Evolutionary conservation across 2,113 vertebrate genomes (phyloP).

Genomic region (Archilochus colubris): DNA sequence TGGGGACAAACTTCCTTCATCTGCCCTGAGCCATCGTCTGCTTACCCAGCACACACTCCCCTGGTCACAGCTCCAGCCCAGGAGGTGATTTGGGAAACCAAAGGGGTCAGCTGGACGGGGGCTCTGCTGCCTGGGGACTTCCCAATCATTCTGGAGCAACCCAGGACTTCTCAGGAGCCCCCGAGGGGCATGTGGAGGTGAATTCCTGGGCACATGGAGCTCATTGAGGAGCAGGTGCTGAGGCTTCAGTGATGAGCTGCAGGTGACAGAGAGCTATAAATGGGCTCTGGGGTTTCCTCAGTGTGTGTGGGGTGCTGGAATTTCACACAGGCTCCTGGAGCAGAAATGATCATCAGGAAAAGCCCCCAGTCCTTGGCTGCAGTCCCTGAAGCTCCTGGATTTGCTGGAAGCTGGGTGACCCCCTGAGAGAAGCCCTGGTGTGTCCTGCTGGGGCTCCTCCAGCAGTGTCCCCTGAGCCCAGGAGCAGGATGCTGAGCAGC

Average conservation of each 20-base stretch:
- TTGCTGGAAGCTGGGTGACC: neutral
- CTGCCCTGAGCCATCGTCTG: neutral
- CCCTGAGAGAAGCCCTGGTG: fast-evolving
- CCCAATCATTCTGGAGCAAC: fast-evolving
- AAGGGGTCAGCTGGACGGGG: neutral
- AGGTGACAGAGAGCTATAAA: neutral
- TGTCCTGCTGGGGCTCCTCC: neutral
- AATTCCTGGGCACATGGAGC: neutral
- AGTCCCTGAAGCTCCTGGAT: neutral
- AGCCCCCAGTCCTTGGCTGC: neutral
- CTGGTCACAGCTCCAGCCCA: neutral
- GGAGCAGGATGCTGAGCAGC: neutral
- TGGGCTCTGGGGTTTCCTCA: neutral
- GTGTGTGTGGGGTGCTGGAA: fast-evolving
- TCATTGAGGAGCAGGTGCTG: neutral
- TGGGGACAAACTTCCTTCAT: neutral
- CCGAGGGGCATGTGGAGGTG: fast-evolving
- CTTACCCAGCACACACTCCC: neutral
- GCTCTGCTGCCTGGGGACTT: neutral
- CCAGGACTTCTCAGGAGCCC: neutral
- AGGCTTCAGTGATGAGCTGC: neutral
- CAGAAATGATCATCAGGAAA: neutral
- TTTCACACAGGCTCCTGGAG: neutral
- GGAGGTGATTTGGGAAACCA: neutral
- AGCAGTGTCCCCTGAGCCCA: fast-evolving